Conservation (phyloP, 2,888 invertebrate genomes). For the Xestia rhomboidea region DNA sequence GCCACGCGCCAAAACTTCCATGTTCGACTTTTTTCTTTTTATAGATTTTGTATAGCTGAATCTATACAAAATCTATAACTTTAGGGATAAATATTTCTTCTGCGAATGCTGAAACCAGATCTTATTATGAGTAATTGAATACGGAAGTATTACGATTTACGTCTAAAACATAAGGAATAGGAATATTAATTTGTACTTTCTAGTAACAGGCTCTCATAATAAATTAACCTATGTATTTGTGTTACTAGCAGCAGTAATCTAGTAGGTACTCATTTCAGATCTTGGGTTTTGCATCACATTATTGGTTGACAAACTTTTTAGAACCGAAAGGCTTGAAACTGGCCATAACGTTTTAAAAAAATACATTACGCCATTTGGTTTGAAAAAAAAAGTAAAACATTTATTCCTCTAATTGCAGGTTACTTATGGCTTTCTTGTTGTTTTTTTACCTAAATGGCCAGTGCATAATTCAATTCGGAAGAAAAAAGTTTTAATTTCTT, state of each 20-base stretch:
- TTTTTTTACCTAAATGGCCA: not conserved
- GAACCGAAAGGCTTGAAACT: not conserved
- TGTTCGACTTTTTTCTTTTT: not conserved
- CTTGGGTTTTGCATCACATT: not conserved
- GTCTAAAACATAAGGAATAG: not conserved
- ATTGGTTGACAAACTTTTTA: not conserved
- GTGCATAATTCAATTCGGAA: not conserved
- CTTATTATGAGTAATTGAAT: not conserved
- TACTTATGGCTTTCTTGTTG: not conserved
- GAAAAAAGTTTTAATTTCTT: slow-evolving; percentile 1
- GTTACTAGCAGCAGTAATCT: not conserved
- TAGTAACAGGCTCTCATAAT: not conserved
- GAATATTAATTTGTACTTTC: not conserved
- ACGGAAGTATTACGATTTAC: not conserved
- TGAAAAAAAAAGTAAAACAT: not conserved
- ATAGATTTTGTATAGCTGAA: no score
- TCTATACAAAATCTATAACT: no score
- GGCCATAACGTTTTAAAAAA: not conserved
- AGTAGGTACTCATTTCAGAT: not conserved
- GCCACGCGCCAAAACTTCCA: not conserved
- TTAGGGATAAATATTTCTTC: no score
- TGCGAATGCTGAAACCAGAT: not conserved
- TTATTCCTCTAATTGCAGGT: not conserved
- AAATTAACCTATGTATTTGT: not conserved
- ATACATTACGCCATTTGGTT: not conserved